Percentiles rank a stretch among this genome's conserved stretches.
Conservation (phyloP, 2,888 invertebrate species). For the Antheraea yamamai region DNA sequence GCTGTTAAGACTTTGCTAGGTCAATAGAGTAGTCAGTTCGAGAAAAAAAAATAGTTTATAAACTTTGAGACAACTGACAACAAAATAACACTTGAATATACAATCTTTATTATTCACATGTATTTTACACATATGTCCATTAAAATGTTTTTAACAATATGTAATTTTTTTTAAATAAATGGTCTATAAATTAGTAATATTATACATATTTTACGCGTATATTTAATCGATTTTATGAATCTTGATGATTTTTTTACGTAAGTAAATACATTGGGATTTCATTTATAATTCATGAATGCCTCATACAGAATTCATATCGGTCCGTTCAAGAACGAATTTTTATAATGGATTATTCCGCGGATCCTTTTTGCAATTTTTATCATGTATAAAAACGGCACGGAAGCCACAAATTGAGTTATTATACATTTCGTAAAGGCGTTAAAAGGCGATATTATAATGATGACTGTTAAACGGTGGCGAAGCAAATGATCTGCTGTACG, state of each 20-base stretch:
- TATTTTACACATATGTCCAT: too few relatives aligned
- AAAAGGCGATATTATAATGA: conserved; percentile 67
- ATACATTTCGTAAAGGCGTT: conserved; percentile 68
- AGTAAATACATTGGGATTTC: background rate
- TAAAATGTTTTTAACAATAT: too few relatives aligned
- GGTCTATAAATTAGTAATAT: too few relatives aligned
- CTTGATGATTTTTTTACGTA: background rate
- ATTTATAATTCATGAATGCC: background rate
- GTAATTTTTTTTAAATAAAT: too few relatives aligned
- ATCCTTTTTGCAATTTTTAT: conserved; percentile 48
- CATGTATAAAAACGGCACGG: conserved; percentile 45
- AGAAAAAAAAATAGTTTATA: too few relatives aligned
- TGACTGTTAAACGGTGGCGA: conserved; percentile 61
- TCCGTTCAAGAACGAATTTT: conserved; percentile 48
- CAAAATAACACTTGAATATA: too few relatives aligned
- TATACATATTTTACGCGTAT: too few relatives aligned
- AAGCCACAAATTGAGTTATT: conserved; percentile 71
- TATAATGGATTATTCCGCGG: conserved; percentile 56
- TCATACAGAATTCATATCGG: background rate
- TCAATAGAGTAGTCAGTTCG: too few relatives aligned
- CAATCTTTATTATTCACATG: too few relatives aligned
- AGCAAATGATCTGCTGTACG: conserved; percentile 33
- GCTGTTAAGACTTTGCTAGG: too few relatives aligned
- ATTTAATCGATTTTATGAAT: background rate
- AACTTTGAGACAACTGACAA: too few relatives aligned